Base-by-base conservation (phyloP, 2,888 invertebrate species). In the Chaetoderma sp. region DNA sequence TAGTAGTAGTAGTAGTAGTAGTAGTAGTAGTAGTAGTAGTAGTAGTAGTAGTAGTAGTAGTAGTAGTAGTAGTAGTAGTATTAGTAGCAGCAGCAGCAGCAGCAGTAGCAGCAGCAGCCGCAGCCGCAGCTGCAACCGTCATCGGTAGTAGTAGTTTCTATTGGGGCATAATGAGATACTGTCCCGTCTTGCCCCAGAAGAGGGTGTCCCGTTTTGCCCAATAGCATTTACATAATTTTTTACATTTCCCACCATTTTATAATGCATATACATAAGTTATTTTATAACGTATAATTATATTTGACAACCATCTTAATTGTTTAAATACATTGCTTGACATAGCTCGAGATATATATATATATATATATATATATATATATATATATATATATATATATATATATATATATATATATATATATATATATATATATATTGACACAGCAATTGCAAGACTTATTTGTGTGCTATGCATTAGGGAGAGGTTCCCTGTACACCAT, bases 331-430 rank as follows among this genome's bases (percentile, higher is more conserved):
- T n/a, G 2, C 4, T 50, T 28, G 18, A 50, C 18, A 10, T 27
- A 27, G 0, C 27, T 27, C 27, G 16, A 50, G 16, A 27, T 27
- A 50, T 50, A 25, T 4, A 50, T 50, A 13, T 27, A 27, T n/a
- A 27, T 50, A 50, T 50, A 50, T 50, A 27, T 50, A 50, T 50
- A 50, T 50, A 50, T 50, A 50, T 50, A 50, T 50, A 1, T 28
- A 42, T 42, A 42, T 42, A 42, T 42, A 42, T 42, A 42, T 42
- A 4, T 42, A 42, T 42, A 42, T 42, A 42, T 5, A 42, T 42
- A 42, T 42, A 42, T 42, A 42, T 42, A 42, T 42, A 4, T 42
- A 42, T 42, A 42, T 42, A 42, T 42, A 4, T 3, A 42, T 42
- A 42, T 42, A 42, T 42, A 42, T 42, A 42, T 42, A n/a, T n/a